Evolutionary conservation across 1,140 invertebrate genomes (phyloP).

Genomic region (Portunus trituberculatus): DNA sequence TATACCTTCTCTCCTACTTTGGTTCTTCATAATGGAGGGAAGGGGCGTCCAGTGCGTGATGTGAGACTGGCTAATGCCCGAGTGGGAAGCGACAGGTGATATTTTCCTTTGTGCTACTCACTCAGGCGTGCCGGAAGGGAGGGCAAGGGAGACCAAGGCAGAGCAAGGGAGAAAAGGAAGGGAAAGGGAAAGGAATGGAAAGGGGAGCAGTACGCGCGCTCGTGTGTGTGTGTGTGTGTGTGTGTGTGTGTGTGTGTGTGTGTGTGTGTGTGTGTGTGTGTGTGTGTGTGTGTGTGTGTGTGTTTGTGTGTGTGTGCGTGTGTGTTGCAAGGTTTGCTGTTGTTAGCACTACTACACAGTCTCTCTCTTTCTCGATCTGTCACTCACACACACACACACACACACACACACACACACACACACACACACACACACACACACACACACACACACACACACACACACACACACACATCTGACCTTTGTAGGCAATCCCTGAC

Average conservation of each 20-base stretch:
- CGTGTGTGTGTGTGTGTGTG: too few relatives aligned
- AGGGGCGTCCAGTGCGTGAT: background rate
- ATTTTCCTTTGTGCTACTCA: background rate
- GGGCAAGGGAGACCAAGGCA: background rate
- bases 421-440: too few relatives aligned
- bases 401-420: too few relatives aligned
- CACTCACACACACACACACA: too few relatives aligned
- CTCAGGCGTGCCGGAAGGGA: background rate
- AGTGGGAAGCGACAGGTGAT: constrained; percentile 10
- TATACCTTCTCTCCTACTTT: too few relatives aligned
- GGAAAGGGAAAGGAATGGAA: background rate
- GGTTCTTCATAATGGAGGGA: too few relatives aligned
- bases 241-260: background rate
- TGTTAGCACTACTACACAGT: background rate
- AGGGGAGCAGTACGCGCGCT: background rate
- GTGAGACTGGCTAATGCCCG: background rate
- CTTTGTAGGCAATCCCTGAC: too few relatives aligned
- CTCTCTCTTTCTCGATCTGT: too few relatives aligned
- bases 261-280: background rate
- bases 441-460: too few relatives aligned
- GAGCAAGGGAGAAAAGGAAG: background rate
- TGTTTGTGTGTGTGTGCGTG: constrained; percentile 1
- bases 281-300: constrained; percentile 11
- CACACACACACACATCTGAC: too few relatives aligned
- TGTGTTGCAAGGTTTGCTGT: background rate